Evolutionary conservation across 1,140 invertebrate genomes (phyloP).

Genomic region (Babylonia areolata): DNA sequence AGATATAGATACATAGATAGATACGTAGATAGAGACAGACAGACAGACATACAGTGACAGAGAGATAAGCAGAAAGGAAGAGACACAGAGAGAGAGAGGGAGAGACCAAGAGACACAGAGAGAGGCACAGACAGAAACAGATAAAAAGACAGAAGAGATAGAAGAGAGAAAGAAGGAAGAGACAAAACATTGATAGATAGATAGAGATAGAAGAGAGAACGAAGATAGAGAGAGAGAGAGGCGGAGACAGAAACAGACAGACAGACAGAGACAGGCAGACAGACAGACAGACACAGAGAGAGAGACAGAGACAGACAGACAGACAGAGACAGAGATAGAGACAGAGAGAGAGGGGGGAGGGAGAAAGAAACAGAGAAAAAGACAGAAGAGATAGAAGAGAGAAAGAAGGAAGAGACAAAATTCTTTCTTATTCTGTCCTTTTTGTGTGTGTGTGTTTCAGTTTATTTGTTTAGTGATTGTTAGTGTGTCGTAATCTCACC

Average conservation of each 20-base stretch:
- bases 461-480: no score
- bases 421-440: no score
- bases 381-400: neutral
- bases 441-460: no score
- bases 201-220: neutral
- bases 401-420: no score
- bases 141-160: constrained; percentile 11
- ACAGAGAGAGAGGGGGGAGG: neutral
- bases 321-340: neutral
- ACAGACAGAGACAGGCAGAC: neutral
- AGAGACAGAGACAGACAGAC: constrained; percentile 4
- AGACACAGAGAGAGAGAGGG: neutral
- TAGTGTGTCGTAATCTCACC: no score
- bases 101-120: neutral
- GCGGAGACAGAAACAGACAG: neutral
- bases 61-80: neutral
- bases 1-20: no score
- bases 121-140: neutral
- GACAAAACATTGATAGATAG: constrained; percentile 4
- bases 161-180: neutral
- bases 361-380: neutral
- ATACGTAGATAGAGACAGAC: no score
- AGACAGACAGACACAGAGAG: neutral
- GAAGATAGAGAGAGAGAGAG: neutral
- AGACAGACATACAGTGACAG: no score